Conservation (phyloP, 2,888 invertebrate species). For the Athalia circularis region DNA sequence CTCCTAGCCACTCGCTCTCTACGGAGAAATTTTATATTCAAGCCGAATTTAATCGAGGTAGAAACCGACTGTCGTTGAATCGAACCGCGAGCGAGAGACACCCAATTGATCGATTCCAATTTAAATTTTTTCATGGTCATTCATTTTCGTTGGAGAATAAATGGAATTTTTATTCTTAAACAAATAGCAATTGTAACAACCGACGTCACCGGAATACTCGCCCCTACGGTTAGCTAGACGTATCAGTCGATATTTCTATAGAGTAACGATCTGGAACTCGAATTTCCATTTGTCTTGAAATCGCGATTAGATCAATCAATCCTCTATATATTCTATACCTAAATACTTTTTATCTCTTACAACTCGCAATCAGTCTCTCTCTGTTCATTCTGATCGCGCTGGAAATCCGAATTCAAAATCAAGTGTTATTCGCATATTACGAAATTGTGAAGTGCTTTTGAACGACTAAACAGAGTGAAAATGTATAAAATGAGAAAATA, state of each 20-base stretch:
- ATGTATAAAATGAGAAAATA: background rate
- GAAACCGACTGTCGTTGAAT: constrained; percentile 12
- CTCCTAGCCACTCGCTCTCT: constrained; percentile 31
- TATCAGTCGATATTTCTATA: background rate
- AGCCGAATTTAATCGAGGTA: constrained; percentile 37
- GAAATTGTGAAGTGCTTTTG: background rate
- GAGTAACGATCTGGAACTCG: background rate
- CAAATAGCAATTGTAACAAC: constrained; percentile 13
- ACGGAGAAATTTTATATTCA: constrained; percentile 38
- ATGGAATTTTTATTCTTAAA: constrained; percentile 28
- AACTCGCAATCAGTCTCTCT: too few relatives aligned
- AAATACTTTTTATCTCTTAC: too few relatives aligned
- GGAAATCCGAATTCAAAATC: too few relatives aligned
- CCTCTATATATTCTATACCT: too few relatives aligned
- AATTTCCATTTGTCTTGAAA: background rate
- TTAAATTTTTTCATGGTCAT: constrained; percentile 31
- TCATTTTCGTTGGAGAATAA: constrained; percentile 28
- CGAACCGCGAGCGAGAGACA: background rate
- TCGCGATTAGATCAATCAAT: background rate
- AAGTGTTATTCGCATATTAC: too few relatives aligned
- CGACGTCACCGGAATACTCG: background rate
- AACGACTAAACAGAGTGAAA: background rate
- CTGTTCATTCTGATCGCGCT: too few relatives aligned
- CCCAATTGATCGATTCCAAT: constrained; percentile 22
- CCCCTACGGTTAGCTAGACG: background rate